Evolutionary conservation across 2,888 invertebrate species (phyloP).

Genomic region (Heliconius ethilla): DNA sequence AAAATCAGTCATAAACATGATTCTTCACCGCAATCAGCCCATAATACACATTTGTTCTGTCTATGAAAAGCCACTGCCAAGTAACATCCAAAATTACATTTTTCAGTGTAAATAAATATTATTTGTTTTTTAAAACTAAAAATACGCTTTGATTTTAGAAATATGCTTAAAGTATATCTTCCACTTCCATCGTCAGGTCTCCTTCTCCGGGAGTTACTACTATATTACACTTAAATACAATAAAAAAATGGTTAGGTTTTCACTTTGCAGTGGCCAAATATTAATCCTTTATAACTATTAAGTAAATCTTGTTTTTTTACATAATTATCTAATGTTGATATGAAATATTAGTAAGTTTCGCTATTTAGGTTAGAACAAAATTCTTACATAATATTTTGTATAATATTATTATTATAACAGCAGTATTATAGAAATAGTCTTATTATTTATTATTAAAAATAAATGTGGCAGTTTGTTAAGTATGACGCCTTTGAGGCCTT

Average conservation of each 20-base stretch:
- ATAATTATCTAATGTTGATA: neutral
- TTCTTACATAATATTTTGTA: neutral
- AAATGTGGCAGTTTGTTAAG: constrained; percentile 20
- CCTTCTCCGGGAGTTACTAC: too few relatives aligned
- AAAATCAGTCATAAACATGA: neutral
- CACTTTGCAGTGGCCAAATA: neutral
- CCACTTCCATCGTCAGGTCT: too few relatives aligned
- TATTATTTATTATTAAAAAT: constrained; percentile 2
- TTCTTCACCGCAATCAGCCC: neutral
- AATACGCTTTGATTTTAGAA: too few relatives aligned
- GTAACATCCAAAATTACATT: neutral
- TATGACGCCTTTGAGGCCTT: neutral
- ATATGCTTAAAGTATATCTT: too few relatives aligned
- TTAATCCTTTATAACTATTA: too few relatives aligned
- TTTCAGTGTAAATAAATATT: neutral
- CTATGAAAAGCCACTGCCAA: neutral
- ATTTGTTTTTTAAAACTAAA: too few relatives aligned
- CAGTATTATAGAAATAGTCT: neutral
- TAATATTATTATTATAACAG: neutral
- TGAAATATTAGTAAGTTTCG: neutral
- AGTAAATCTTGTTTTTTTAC: neutral
- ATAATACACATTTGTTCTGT: neutral
- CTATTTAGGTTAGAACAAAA: neutral
- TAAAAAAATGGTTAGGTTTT: neutral
- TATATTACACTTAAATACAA: neutral